phyloP scores from a whole-genome alignment of 2,113 vertebrate genomes.

The Pygoscelis antarcticus region DNA sequence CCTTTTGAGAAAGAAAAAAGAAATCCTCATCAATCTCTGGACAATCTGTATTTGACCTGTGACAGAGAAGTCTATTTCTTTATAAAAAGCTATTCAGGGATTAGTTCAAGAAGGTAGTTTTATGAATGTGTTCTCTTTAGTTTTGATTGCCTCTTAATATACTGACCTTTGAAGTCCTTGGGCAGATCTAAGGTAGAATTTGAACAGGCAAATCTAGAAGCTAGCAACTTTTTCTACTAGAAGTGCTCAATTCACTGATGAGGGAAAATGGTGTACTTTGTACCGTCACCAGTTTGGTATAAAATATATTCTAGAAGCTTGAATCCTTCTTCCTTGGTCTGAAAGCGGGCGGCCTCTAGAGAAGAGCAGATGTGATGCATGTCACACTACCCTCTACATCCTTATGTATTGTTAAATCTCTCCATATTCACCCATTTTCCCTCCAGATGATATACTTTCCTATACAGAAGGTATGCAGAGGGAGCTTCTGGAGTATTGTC shows the following conservation, averaged over 20 bases:
- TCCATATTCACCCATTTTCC: background rate
- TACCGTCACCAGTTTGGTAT: background rate
- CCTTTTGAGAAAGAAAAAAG: background rate
- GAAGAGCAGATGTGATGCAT: background rate
- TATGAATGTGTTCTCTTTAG: background rate
- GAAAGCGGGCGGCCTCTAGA: background rate
- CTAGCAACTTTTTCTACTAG: background rate
- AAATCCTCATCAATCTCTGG: background rate
- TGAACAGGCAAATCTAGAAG: background rate
- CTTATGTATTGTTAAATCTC: background rate
- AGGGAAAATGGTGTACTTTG: background rate
- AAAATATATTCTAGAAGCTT: background rate
- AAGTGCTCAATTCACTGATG: background rate
- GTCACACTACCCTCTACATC: background rate
- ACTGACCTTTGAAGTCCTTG: background rate
- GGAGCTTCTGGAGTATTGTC: background rate
- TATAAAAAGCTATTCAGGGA: background rate
- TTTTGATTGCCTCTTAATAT: background rate
- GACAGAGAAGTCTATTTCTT: background rate
- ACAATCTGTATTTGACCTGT: background rate
- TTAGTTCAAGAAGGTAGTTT: background rate
- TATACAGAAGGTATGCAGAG: background rate
- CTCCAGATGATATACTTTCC: background rate
- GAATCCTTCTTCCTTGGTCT: background rate
- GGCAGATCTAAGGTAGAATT: background rate